These are phyloP conservation scores for Nerophis lumbriciformis DNA, from an alignment of 2,113 vertebrate genomes.

Conservation along the genomic window DNA sequence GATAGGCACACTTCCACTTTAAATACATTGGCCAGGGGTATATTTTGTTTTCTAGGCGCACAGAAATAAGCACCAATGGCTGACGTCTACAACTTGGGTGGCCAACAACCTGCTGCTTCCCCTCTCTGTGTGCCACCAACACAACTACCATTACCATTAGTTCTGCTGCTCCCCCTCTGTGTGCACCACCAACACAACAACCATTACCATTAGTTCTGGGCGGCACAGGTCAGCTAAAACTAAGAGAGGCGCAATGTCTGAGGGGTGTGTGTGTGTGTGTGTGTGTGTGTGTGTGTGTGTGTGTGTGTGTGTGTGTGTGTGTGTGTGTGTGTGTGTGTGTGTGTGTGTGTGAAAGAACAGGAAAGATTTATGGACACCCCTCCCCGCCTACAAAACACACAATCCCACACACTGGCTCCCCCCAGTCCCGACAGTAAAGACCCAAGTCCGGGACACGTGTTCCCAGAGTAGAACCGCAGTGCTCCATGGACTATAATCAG, in stretches of 20 bases:
- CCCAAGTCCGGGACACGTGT: constrained; percentile 49
- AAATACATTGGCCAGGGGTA: too few species aligned
- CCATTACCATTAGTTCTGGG: constrained; percentile 63
- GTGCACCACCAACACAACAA: constrained; percentile 36
- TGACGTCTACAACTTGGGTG: constrained; percentile 34
- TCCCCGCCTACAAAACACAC: constrained; percentile 32
- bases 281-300: constrained; percentile 37
- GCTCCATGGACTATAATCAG: constrained; percentile 27
- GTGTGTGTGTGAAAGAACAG: constrained; percentile 25
- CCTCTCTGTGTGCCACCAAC: constrained; percentile 31
- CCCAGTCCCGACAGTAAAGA: constrained; percentile 61
- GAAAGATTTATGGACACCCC: constrained; percentile 59
- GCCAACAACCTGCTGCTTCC: constrained; percentile 29
- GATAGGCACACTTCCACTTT: too few species aligned
- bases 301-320: constrained; percentile 28
- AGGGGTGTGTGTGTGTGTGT: neutral
- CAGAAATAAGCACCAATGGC: neutral
- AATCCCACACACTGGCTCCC: constrained; percentile 47
- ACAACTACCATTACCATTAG: constrained; percentile 57
- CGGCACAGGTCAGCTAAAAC: constrained; percentile 46
- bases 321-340: constrained; percentile 11
- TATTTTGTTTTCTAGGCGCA: too few species aligned
- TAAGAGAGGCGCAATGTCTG: constrained; percentile 47
- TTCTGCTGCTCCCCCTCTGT: constrained; percentile 38
- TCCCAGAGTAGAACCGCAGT: constrained; percentile 47